Conservation (phyloP, 2,888 invertebrate species). For the Tortrix viridana region DNA sequence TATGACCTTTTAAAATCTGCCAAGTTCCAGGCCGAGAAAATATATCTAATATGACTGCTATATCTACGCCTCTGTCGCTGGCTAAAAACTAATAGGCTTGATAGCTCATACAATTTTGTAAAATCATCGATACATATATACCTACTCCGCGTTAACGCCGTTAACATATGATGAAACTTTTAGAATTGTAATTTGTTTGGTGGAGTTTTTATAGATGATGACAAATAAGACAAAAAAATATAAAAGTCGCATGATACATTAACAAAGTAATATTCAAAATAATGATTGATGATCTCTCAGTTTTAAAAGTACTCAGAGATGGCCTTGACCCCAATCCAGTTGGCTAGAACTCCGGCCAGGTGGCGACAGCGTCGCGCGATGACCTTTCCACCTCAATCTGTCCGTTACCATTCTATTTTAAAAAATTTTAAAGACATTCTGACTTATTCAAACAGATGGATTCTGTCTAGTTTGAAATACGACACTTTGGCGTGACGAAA, state of each 20-base stretch:
- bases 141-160: too few relatives aligned
- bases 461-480: conserved; percentile 23
- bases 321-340: conserved; percentile 77
- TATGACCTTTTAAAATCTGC: too few relatives aligned
- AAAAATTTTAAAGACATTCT: conserved; percentile 29
- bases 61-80: too few relatives aligned
- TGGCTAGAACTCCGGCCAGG: conserved; percentile 65
- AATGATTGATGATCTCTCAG: conserved; percentile 50
- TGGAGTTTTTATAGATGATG: neutral
- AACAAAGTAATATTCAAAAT: conserved; percentile 47
- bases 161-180: too few relatives aligned
- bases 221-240: neutral
- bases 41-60: too few relatives aligned
- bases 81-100: too few relatives aligned
- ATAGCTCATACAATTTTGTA: too few relatives aligned
- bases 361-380: conserved; percentile 53
- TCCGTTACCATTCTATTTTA: conserved; percentile 46
- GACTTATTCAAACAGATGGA: conserved; percentile 1
- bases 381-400: conserved; percentile 61
- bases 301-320: conserved; percentile 69
- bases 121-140: too few relatives aligned
- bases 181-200: too few relatives aligned
- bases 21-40: too few relatives aligned
- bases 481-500: conserved; percentile 25
- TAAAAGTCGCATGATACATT: neutral